Base-by-base conservation (phyloP, 2,888 invertebrate species). In the Lypha dubia region DNA sequence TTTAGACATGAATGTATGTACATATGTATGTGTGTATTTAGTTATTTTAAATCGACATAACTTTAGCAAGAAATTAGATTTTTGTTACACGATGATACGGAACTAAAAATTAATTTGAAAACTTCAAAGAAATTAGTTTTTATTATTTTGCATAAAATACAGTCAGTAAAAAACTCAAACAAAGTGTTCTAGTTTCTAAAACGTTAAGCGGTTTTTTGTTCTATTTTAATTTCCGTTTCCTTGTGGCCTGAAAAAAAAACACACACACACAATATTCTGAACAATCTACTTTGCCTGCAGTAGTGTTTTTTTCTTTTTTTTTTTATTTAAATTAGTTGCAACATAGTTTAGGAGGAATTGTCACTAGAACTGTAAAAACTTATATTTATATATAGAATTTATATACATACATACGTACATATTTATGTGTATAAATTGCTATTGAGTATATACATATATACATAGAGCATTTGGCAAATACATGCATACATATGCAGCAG, bases 161-260 rank as follows among this genome's bases (percentile, higher is more conserved):
- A 17, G 32, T 51, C 51, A 44, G 5, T 41, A 63, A 46, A 44
- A 56, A 28, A 28, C 28, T n/a, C n/a, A n/a, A 53, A 58, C 35
- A 75, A 75, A 70, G 62, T 81, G 75, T 81, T 53, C 49, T 56
- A 75, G 53, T 75, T 75, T 80, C 28, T 44, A 1, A 68, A 67
- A 24, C 20, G 22, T 65, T 49, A 35, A 46, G 28, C 9, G 56
- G n/a, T 51, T 62, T 74, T 51, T 20, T 67, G 65, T 49, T 53
- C 35, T 28, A 32, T 20, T 76, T 60, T 60, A 63, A 75, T 81
- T 68, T 81, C 62, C 80, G 67, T 81, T 81, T 81, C 62, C 75
- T 46, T 20, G 32, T 67, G 79, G 49, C 41, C 49, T 35, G 15
- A n/a, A 65, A 15, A 65, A 56, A 7, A 9, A 3, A 38, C 35